Conservation (phyloP, 2,888 invertebrate species). For the Phania funesta region DNA sequence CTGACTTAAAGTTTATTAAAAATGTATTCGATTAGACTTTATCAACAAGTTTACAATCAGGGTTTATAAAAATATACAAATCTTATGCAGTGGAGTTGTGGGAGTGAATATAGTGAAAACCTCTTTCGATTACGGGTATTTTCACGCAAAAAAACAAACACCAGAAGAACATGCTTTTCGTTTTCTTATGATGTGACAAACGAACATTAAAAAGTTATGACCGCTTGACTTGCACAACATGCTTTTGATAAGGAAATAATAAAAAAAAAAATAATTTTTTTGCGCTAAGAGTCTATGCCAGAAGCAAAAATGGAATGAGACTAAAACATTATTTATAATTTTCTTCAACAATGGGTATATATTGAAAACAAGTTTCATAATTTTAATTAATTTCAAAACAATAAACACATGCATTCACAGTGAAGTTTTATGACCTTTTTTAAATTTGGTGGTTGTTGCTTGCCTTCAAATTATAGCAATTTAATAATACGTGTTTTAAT, state of each 20-base stretch:
- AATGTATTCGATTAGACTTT: too few species aligned
- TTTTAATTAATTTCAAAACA: slow-evolving; percentile 23
- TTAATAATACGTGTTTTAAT: slow-evolving; percentile 14
- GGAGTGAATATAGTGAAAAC: too few species aligned
- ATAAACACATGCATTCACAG: slow-evolving; percentile 12
- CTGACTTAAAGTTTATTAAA: too few species aligned
- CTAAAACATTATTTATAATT: not conserved
- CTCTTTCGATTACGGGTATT: too few species aligned
- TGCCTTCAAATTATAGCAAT: slow-evolving; percentile 15
- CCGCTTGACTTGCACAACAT: slow-evolving; percentile 40
- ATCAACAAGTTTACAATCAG: too few species aligned
- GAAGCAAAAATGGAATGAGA: not conserved
- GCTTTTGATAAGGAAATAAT: not conserved
- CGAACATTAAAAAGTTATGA: slow-evolving; percentile 49
- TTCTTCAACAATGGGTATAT: not conserved
- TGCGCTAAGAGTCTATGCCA: not conserved
- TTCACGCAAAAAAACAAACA: not conserved
- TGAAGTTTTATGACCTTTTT: slow-evolving; percentile 8
- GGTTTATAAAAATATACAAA: not conserved
- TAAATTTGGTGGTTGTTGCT: slow-evolving; percentile 10
- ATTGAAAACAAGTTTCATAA: not conserved
- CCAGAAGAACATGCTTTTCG: not conserved
- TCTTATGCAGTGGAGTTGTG: not conserved
- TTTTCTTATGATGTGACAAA: slow-evolving; percentile 3
- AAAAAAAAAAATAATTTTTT: not conserved